Percentiles rank a stretch among this genome's conserved stretches.
Evolutionary conservation across 1,140 invertebrate genomes (phyloP).

Genomic region (Drosophila carrolli): DNA sequence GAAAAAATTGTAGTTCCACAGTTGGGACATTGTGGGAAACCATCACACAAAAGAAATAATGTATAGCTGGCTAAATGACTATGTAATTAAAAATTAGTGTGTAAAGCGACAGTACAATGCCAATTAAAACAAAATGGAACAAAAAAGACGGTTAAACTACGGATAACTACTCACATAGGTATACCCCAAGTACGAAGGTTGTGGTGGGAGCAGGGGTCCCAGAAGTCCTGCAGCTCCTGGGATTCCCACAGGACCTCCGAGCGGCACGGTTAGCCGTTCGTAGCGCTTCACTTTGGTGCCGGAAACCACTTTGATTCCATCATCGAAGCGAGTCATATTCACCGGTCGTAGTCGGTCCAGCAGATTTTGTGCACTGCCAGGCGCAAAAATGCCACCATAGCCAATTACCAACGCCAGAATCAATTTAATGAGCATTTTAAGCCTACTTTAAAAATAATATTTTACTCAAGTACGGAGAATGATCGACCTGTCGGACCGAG

Average conservation of each 20-base stretch:
- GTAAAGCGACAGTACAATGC: not conserved
- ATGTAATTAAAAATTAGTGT: slow-evolving; percentile 3
- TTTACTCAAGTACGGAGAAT: not conserved
- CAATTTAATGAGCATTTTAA: slow-evolving; percentile 49
- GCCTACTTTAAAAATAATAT: not conserved
- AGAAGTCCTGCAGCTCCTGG: slow-evolving; percentile 56
- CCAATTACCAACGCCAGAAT: slow-evolving; percentile 39
- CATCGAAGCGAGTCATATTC: slow-evolving; percentile 61
- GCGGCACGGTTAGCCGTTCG: slow-evolving; percentile 69
- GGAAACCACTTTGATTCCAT: slow-evolving; percentile 74
- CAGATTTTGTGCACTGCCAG: slow-evolving; percentile 71
- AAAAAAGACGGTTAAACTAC: too few relatives aligned
- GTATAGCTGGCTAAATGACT: not conserved
- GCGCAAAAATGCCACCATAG: slow-evolving; percentile 54
- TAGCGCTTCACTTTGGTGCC: slow-evolving; percentile 82
- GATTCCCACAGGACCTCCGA: slow-evolving; percentile 53
- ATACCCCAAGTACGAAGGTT: slow-evolving; percentile 61
- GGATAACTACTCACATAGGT: slow-evolving; percentile 71
- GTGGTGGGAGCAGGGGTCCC: slow-evolving; percentile 56
- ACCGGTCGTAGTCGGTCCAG: slow-evolving; percentile 63
- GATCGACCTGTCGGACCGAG: slow-evolving; percentile 32
- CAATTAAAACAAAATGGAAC: too few relatives aligned
- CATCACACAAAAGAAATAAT: slow-evolving; percentile 4
- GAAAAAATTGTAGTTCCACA: not conserved
- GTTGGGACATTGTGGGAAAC: not conserved